Evolutionary conservation across 2,797 vertebrate species (phyloP), one percentile per base, ranked within the genome.

Genomic region (Gallinago nigripennis): DNA sequence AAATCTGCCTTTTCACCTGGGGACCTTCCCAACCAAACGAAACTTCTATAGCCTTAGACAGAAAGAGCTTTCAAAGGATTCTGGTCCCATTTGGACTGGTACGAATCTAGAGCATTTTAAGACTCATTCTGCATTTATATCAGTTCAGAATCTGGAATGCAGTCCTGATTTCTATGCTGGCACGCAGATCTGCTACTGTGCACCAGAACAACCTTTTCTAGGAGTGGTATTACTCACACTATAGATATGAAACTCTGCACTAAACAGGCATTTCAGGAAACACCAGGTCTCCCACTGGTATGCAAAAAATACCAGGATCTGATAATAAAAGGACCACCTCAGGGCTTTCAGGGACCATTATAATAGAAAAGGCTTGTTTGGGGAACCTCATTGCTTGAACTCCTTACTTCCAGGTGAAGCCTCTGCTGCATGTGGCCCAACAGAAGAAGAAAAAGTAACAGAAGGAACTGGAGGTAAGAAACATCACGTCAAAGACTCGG

Each of bases 371-470:
- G n/a, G 56, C 5, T 68, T 65, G 16, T 48, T 46, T 46, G 13
- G 51, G 27, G 45, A 86, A 83, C 13, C 11, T 88, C 48, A 12
- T 6, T 31, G 11, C 57, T 76, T 53, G 23, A 69, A 15, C 18
- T 86, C 16, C 50, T 77, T 41, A 16, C 16, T 53, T 94, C 39
- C 93, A 98, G 97, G 94, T 98, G 78, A 98, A 98, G 91, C 96
- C 97, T 6, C 97, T 98, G 82, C 94, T 98, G 92, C 97, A 98
- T 28, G 96, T 97, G 39, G 97, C 97, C 41, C 91, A 93, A 48
- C 96, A 98, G 86, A 96, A 98, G 80, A 97, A 98, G 12, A 97
- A 97, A 88, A 98, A 96, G 88, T 97, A 98, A 70, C 97, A 71
- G 53, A 97, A 98, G 87, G 97, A 98, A 92, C 81, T 98, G 60